Conservation (phyloP, 2,113 vertebrate species). For the Eubucco bourcierii region DNA sequence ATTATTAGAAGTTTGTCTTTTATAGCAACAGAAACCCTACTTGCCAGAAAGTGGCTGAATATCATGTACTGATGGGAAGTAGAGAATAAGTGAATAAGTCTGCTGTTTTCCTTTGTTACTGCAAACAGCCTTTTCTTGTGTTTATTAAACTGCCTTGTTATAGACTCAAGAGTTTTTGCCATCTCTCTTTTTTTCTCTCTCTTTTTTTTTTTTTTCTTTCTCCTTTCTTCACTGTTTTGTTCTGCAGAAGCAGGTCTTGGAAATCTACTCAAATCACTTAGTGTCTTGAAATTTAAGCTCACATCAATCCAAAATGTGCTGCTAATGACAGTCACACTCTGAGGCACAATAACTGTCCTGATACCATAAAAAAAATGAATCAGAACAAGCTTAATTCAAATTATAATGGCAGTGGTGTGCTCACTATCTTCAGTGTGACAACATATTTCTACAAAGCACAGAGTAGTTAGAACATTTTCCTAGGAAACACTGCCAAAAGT, state of each 20-base stretch:
- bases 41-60: too few relatives aligned
- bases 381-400: neutral
- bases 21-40: neutral
- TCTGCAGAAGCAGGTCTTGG: neutral
- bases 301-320: neutral
- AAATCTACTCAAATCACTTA: neutral
- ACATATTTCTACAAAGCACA: neutral
- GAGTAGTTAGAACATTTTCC: neutral
- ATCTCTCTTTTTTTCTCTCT: neutral
- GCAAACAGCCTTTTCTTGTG: neutral
- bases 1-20: neutral
- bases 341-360: neutral
- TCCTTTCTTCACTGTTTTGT: too few relatives aligned
- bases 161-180: neutral
- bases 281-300: neutral
- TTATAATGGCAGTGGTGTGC: neutral
- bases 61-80: too few relatives aligned
- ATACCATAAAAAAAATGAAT: neutral
- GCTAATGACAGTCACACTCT: neutral
- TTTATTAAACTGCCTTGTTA: neutral
- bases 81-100: neutral
- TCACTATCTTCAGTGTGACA: neutral
- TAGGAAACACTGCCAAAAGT: neutral
- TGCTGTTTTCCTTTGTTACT: neutral
- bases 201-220: neutral